These are phyloP conservation scores for Bombylius discolor DNA, from an alignment of 2,888 invertebrate species.

Conservation along the genomic window DNA sequence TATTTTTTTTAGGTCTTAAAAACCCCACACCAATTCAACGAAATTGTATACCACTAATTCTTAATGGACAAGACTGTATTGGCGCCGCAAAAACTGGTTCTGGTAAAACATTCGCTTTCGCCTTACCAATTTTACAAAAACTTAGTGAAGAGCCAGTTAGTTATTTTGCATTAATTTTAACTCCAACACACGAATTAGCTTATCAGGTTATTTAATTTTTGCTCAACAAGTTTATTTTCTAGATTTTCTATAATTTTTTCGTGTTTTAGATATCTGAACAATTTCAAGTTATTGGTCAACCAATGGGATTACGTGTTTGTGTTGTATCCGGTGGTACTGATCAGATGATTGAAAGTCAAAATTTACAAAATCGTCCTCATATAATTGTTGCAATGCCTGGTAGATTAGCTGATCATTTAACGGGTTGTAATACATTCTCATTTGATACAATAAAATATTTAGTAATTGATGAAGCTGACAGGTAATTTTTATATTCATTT, in stretches of 20 bases:
- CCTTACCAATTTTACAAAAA: slow-evolving; percentile 81
- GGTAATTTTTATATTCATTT: slow-evolving; percentile 45
- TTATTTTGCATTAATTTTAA: slow-evolving; percentile 85
- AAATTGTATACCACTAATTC: slow-evolving; percentile 65
- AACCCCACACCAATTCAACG: slow-evolving; percentile 70
- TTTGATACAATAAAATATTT: slow-evolving; percentile 69
- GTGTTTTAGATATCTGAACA: slow-evolving; percentile 78
- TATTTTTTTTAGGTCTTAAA: slow-evolving; percentile 48
- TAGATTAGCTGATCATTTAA: slow-evolving; percentile 81
- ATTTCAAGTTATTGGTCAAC: slow-evolving; percentile 81
- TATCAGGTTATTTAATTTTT: slow-evolving; percentile 43
- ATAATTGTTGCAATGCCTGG: slow-evolving; percentile 96
- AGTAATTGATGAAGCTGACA: slow-evolving; percentile 95
- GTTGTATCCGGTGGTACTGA: slow-evolving; percentile 93
- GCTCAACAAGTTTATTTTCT: not conserved
- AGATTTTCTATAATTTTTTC: not conserved
- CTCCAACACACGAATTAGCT: slow-evolving; percentile 88
- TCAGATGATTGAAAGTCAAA: slow-evolving; percentile 76
- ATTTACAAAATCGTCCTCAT: slow-evolving; percentile 75
- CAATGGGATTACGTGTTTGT: slow-evolving; percentile 67
- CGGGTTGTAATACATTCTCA: slow-evolving; percentile 71
- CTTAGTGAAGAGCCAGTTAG: slow-evolving; percentile 91
- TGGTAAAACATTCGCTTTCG: slow-evolving; percentile 97
- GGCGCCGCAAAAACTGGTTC: slow-evolving; percentile 97
- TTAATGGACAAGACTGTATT: slow-evolving; percentile 74